phyloP scores from a whole-genome alignment of 2,797 vertebrate species.

The Tauraco hartlaubi region DNA sequence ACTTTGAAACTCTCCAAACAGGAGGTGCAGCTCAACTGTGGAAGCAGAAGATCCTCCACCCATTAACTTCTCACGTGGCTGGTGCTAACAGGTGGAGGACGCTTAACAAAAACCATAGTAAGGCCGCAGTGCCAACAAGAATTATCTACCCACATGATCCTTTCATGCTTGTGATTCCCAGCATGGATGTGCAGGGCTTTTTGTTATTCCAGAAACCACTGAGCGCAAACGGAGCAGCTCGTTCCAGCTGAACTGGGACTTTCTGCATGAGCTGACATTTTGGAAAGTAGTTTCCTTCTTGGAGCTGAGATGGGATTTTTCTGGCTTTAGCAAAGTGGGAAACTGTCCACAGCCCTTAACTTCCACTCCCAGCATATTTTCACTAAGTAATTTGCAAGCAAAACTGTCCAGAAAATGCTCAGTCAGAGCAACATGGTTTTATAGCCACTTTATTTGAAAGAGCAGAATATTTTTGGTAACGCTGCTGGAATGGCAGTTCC shows the following conservation, averaged over 20 bases:
- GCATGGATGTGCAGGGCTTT: not conserved
- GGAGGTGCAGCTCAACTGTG: not conserved
- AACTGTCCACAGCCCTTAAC: slow-evolving; percentile 37
- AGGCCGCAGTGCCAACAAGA: not conserved
- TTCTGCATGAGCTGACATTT: slow-evolving; percentile 49
- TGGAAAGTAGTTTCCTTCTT: slow-evolving; percentile 55
- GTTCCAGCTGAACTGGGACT: slow-evolving; percentile 41
- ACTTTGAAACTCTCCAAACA: slow-evolving; percentile 49
- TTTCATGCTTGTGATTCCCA: not conserved
- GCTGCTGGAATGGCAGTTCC: not conserved
- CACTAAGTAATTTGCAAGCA: slow-evolving; percentile 30
- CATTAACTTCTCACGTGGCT: not conserved
- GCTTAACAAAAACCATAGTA: not conserved
- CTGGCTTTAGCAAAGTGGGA: slow-evolving; percentile 38
- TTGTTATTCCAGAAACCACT: slow-evolving; percentile 26
- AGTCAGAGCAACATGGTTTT: slow-evolving; percentile 34
- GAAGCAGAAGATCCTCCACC: not conserved
- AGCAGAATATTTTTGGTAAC: slow-evolving; percentile 24
- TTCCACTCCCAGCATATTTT: slow-evolving; percentile 47
- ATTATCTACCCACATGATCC: not conserved
- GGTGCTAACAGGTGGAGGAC: slow-evolving; percentile 14
- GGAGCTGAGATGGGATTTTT: slow-evolving; percentile 52
- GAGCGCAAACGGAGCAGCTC: not conserved
- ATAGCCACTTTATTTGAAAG: slow-evolving; percentile 28
- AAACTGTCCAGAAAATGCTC: slow-evolving; percentile 12